These are phyloP conservation scores for Dendrolimus pini DNA, from an alignment of 2,888 invertebrate species.

Conservation along the genomic window DNA sequence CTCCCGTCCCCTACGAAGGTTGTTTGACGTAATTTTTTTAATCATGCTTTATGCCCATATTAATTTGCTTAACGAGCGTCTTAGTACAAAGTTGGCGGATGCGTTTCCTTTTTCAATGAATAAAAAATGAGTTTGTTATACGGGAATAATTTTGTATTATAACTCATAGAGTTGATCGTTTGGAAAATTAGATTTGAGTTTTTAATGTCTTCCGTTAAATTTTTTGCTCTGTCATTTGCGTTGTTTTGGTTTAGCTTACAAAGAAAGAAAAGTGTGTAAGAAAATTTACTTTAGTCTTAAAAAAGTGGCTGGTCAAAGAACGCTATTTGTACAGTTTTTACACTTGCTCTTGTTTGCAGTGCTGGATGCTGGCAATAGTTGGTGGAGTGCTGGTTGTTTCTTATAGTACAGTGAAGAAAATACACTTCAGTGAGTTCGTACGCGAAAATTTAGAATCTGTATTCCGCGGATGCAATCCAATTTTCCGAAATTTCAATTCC, in stretches of 20 bases:
- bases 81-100: conserved; percentile 50
- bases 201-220: not conserved
- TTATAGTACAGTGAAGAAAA: too few species aligned
- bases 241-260: too few species aligned
- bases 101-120: conserved; percentile 66
- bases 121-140: conserved; percentile 53
- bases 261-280: not conserved
- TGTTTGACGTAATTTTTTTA: conserved; percentile 71
- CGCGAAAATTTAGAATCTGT: too few species aligned
- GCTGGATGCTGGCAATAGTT: too few species aligned
- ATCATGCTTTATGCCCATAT: conserved; percentile 74
- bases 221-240: not conserved
- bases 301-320: too few species aligned
- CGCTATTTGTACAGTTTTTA: too few species aligned
- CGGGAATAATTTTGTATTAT: conserved; percentile 25
- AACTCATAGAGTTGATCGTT: conserved; percentile 33
- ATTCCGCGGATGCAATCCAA: too few species aligned
- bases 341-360: too few species aligned
- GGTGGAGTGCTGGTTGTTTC: too few species aligned
- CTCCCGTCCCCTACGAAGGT: conserved; percentile 12
- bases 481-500: too few species aligned
- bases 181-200: conserved; percentile 36
- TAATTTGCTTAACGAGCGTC: conserved; percentile 73
- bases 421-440: too few species aligned
- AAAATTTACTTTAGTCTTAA: too few species aligned